These are phyloP conservation scores for Heliconius himera DNA, from an alignment of 1,140 invertebrate species.

Conservation along the genomic window DNA sequence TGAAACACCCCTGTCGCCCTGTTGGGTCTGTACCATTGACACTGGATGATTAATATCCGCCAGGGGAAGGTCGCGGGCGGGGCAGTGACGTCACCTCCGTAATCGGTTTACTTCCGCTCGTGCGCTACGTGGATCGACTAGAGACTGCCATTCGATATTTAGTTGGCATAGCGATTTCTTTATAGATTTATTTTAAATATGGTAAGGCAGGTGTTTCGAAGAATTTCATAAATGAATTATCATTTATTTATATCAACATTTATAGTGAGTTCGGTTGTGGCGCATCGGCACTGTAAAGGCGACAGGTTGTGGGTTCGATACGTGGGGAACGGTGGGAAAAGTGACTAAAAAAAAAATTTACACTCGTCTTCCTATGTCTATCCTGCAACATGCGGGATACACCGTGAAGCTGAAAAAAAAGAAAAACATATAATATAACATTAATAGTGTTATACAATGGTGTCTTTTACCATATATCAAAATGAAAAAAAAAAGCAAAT, in stretches of 20 bases:
- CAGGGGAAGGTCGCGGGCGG: slow-evolving; percentile 65
- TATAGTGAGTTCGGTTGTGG: too few species aligned
- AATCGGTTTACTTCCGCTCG: slow-evolving; percentile 58
- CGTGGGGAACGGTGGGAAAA: too few species aligned
- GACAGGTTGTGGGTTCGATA: too few species aligned
- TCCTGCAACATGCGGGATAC: too few species aligned
- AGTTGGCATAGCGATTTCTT: not conserved
- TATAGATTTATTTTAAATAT: not conserved
- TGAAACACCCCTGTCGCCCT: slow-evolving; percentile 21
- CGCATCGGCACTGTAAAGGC: too few species aligned
- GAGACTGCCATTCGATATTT: slow-evolving; percentile 8
- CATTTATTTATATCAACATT: not conserved
- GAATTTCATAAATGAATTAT: not conserved
- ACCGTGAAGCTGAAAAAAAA: too few species aligned
- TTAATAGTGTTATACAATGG: too few species aligned
- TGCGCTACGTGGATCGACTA: slow-evolving; percentile 35
- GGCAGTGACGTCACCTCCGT: slow-evolving; percentile 67
- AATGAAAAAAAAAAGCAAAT: too few species aligned
- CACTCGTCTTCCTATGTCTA: too few species aligned
- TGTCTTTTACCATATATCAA: too few species aligned
- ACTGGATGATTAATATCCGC: slow-evolving; percentile 77
- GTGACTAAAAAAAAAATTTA: too few species aligned
- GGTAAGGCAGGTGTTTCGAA: not conserved
- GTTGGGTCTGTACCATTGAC: slow-evolving; percentile 32
- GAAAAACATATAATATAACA: too few species aligned